Evolutionary conservation across 2,113 vertebrate genomes (phyloP).

Genomic region (Oncorhynchus nerka): DNA sequence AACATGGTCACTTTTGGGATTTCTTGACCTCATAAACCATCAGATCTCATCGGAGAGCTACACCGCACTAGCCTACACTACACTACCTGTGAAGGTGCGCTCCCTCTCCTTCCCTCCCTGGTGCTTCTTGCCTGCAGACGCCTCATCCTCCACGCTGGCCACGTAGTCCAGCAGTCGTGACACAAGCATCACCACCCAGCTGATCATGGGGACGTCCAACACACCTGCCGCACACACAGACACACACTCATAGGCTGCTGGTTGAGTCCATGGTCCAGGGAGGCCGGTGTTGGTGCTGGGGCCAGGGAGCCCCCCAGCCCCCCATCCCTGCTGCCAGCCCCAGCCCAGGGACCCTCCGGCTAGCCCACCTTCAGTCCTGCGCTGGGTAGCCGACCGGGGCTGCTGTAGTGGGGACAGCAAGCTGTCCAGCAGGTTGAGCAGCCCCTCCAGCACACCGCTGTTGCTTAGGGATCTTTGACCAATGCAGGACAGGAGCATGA

Average conservation of each 20-base stretch:
- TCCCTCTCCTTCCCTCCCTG: constrained; percentile 93
- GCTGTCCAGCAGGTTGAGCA: constrained; percentile 93
- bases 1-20: no score
- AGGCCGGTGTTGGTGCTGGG: no score
- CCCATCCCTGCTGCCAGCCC: background rate
- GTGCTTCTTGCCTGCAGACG: constrained; percentile 88
- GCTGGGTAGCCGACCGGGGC: constrained; percentile 74
- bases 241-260: constrained; percentile 2
- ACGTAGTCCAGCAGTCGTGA: constrained; percentile 95
- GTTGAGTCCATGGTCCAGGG: no score
- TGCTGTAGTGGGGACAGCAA: constrained; percentile 92
- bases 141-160: constrained; percentile 95
- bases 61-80: background rate
- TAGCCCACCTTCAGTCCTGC: constrained; percentile 86
- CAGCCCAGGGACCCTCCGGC: background rate
- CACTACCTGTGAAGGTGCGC: constrained; percentile 83
- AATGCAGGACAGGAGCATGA: constrained; percentile 98
- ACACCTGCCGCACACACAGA: constrained; percentile 75
- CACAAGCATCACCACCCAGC: constrained; percentile 98
- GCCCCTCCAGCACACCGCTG: constrained; percentile 94
- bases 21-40: no score
- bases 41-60: background rate
- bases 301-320: background rate
- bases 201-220: constrained; percentile 98
- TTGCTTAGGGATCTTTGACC: constrained; percentile 97